Percentiles rank a stretch among this genome's conserved stretches.
Evolutionary conservation across 2,888 invertebrate species (phyloP).

Genomic region (Pyrrhosoma nymphula): DNA sequence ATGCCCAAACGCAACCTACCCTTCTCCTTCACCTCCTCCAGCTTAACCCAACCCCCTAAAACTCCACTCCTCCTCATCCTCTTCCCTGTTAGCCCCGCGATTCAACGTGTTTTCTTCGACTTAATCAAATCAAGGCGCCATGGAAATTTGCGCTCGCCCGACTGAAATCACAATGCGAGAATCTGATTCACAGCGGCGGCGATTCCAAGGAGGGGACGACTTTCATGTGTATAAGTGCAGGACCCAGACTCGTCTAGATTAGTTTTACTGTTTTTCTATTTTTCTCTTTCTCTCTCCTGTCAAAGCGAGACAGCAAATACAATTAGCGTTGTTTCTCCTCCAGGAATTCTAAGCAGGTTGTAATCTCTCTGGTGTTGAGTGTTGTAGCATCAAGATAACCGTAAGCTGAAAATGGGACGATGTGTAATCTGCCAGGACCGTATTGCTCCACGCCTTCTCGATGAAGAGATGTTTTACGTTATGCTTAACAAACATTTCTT

Average conservation of each 20-base stretch:
- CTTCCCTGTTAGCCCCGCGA: neutral
- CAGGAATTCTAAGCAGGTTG: neutral
- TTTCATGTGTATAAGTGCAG: neutral
- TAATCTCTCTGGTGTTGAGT: neutral
- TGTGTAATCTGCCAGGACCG: neutral
- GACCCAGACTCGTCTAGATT: neutral
- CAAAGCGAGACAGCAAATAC: neutral
- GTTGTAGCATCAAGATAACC: neutral
- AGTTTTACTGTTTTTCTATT: neutral
- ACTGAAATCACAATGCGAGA: slow-evolving; percentile 35
- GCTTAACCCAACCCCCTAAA: neutral
- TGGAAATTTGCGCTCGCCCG: slow-evolving; percentile 23
- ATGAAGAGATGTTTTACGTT: no score
- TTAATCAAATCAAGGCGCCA: slow-evolving; percentile 35
- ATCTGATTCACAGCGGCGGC: neutral
- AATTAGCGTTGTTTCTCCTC: neutral
- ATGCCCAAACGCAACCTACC: neutral
- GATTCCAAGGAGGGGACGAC: no score
- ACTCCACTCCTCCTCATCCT: neutral
- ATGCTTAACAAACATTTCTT: no score
- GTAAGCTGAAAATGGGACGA: neutral
- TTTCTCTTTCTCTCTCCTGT: neutral
- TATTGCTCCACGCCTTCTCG: neutral
- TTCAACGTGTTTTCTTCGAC: slow-evolving; percentile 27
- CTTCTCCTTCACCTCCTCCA: neutral